Evolutionary conservation across 2,888 invertebrate genomes (phyloP).

Genomic region (Fabriciana adippe): DNA sequence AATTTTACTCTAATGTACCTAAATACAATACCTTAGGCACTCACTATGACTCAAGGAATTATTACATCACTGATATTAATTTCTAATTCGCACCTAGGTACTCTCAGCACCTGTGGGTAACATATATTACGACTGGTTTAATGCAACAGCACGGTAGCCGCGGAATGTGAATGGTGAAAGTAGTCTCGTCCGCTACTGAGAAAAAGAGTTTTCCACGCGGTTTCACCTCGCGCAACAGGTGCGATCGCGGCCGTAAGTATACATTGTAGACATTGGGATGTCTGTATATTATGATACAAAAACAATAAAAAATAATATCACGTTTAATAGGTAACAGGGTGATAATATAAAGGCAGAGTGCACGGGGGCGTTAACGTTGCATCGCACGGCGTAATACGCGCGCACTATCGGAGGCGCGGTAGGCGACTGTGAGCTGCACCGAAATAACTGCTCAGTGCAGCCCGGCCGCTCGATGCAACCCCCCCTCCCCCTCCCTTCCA

Average conservation of each 20-base stretch:
- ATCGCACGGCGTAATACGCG: constrained; percentile 54
- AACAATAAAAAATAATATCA: constrained; percentile 30
- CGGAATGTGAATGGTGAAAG: constrained; percentile 79
- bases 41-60: constrained; percentile 13
- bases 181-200: constrained; percentile 74
- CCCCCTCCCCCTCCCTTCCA: constrained; percentile 54
- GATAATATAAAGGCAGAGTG: constrained; percentile 47
- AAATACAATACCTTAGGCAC: constrained; percentile 30
- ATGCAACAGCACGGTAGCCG: constrained; percentile 55
- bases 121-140: constrained; percentile 54
- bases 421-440: constrained; percentile 77
- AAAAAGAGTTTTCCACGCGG: constrained; percentile 78
- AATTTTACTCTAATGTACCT: constrained; percentile 17
- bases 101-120: constrained; percentile 44
- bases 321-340: constrained; percentile 39
- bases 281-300: constrained; percentile 25
- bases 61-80: constrained; percentile 29
- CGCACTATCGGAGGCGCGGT: constrained; percentile 70
- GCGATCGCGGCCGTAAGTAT: constrained; percentile 35
- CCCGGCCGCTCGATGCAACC: constrained; percentile 76
- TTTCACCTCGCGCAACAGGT: constrained; percentile 78
- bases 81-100: constrained; percentile 37
- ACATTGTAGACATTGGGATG: constrained; percentile 27
- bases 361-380: constrained; percentile 56
- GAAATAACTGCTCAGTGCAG: constrained; percentile 80